Base-by-base conservation (phyloP, 1,140 invertebrate genomes). In the Eupristina koningsbergeri region DNA sequence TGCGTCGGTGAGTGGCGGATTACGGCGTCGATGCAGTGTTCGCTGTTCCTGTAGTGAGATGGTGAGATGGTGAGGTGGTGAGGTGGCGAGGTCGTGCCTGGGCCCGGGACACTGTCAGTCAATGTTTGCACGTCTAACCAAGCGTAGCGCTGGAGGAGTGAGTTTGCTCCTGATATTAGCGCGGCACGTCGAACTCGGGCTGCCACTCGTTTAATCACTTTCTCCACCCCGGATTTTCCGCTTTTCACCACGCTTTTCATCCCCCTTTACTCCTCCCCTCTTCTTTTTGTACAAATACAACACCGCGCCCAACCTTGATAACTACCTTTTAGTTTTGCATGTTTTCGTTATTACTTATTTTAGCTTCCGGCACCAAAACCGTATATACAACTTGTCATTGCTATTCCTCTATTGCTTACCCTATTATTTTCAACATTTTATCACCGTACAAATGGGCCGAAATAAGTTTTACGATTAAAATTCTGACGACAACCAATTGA, bases 101-200 rank as follows among this genome's bases (percentile, higher is more conserved):
- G n/a, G 53, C 74, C 41, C 53, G 39, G 36, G 78, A 77, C 69
- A 75, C 76, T 80, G 86, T 88, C 89, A 89, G 90, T 89, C 88
- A 90, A 89, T 91, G 89, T 91, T 91, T 91, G 88, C 89, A 41
- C 87, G 88, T 86, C 87, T 90, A 91, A 91, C 88, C 89, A 90
- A 90, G 87, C 88, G 88, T 89, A 86, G 67, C 81, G 84, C 64
- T 67, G 76, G 39, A 41, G 67, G 67, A 22, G 47, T 83, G 76
- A 88, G 88, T 90, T 90, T 90, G 86, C 86, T 75, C 87, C 86
- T 87, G 78, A 88, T 86, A 89, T 90, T 89, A 89, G 85, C 87
- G 83, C 85, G 82, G 39, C 53, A 36, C 39, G 73, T 89, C 45
- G 31, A 34, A 26, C 36, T 19, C 58, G 53, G 58, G 76, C 71